Conservation (phyloP, 1,140 invertebrate genomes). For the Ceratina japonica region DNA sequence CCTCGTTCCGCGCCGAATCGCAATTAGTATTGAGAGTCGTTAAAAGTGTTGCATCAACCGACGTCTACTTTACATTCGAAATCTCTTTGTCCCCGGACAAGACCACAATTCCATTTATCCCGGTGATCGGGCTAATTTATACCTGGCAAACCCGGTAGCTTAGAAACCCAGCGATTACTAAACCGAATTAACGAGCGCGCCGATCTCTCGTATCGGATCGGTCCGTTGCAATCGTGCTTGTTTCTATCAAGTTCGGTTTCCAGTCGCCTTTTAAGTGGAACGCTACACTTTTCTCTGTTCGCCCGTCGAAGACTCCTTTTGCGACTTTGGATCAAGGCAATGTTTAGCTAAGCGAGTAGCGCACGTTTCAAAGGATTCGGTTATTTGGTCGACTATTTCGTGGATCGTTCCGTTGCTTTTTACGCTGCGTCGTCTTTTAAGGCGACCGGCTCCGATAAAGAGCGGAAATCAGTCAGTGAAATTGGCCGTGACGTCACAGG, state of each 20-base stretch:
- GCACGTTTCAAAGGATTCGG: slow-evolving; percentile 16
- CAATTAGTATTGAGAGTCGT: too few species aligned
- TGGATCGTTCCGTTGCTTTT: background rate
- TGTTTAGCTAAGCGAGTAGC: slow-evolving; percentile 27
- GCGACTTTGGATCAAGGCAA: background rate
- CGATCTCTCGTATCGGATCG: background rate
- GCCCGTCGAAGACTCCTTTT: slow-evolving; percentile 1
- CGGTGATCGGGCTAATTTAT: background rate
- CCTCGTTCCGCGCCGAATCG: too few species aligned
- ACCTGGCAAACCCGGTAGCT: background rate
- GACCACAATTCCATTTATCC: too few species aligned
- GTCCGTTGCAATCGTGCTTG: background rate
- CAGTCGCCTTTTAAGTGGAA: slow-evolving; percentile 6
- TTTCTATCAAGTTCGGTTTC: background rate
- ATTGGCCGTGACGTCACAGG: background rate
- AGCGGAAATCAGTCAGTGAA: background rate
- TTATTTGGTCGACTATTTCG: background rate
- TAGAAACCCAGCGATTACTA: background rate
- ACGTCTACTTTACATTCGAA: too few species aligned
- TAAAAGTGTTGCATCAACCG: too few species aligned
- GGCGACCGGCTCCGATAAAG: slow-evolving; percentile 11
- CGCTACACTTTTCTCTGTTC: background rate
- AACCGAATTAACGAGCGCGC: slow-evolving; percentile 8
- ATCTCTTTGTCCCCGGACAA: too few species aligned
- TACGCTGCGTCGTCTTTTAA: slow-evolving; percentile 44